Conservation (phyloP, 2,113 vertebrate genomes). For the Ageneiosus marmoratus region DNA sequence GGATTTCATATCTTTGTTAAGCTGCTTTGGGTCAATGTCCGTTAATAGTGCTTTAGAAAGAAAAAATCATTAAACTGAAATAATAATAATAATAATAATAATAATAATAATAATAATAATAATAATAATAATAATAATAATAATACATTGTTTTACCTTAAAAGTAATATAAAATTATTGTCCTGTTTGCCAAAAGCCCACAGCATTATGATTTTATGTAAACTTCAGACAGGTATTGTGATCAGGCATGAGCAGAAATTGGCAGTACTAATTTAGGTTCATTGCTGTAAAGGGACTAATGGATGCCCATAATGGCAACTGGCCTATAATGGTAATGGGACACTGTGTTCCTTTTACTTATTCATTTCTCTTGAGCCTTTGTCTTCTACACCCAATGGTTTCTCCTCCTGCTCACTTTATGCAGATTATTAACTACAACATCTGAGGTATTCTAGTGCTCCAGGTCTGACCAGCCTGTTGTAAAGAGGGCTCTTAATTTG, state of each 20-base stretch:
- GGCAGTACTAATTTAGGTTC: conserved; percentile 44
- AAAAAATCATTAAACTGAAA: too few relatives aligned
- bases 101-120: too few relatives aligned
- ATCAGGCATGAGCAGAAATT: conserved; percentile 51
- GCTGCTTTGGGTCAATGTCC: too few relatives aligned
- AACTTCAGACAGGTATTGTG: conserved; percentile 13
- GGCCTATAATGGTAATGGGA: conserved; percentile 54
- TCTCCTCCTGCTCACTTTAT: conserved; percentile 25
- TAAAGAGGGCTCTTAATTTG: neutral
- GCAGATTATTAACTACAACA: conserved; percentile 20
- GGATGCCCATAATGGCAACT: conserved; percentile 47
- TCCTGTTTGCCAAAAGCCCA: neutral
- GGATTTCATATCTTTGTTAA: too few relatives aligned
- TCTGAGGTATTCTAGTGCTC: conserved; percentile 5
- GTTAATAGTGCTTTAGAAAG: too few relatives aligned
- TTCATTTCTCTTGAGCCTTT: conserved; percentile 54
- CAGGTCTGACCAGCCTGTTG: neutral
- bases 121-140: too few relatives aligned
- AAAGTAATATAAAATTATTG: too few relatives aligned
- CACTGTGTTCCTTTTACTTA: conserved; percentile 67
- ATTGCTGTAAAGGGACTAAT: conserved; percentile 50
- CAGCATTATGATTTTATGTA: conserved; percentile 18
- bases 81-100: too few relatives aligned
- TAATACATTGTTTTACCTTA: too few relatives aligned
- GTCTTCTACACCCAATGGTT: conserved; percentile 20